Conservation (phyloP, 2,888 invertebrate species). For the Limenitis camilla region DNA sequence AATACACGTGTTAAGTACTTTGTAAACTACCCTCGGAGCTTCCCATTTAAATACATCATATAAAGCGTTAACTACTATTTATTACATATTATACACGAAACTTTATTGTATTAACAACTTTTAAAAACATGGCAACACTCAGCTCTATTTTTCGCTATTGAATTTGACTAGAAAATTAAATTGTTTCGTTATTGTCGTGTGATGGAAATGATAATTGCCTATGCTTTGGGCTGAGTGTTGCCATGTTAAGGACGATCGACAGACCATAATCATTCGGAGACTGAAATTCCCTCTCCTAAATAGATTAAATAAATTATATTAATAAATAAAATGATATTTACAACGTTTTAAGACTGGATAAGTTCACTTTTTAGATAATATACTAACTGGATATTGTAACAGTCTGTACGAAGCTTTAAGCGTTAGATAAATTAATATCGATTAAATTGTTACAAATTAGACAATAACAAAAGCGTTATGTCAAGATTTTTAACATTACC, state of each 20-base stretch:
- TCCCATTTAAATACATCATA: slow-evolving; percentile 36
- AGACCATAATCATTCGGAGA: slow-evolving; percentile 11
- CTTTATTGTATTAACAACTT: slow-evolving; percentile 38
- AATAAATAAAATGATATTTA: slow-evolving; percentile 21
- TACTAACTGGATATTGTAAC: not conserved
- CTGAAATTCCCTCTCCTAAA: slow-evolving; percentile 13
- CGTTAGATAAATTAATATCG: no score
- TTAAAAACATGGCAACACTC: slow-evolving; percentile 37
- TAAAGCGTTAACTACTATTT: slow-evolving; percentile 36
- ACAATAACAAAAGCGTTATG: no score
- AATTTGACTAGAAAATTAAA: slow-evolving; percentile 26
- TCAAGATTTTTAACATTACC: no score
- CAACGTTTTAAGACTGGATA: slow-evolving; percentile 11
- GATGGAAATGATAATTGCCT: not conserved
- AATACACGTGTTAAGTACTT: slow-evolving; percentile 64
- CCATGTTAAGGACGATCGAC: slow-evolving; percentile 16
- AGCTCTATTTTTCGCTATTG: not conserved
- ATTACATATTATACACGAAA: slow-evolving; percentile 36
- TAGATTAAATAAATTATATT: slow-evolving; percentile 20
- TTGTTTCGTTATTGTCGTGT: slow-evolving; percentile 15
- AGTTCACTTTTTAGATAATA: not conserved
- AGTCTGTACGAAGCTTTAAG: not conserved
- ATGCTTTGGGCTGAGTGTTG: slow-evolving; percentile 19
- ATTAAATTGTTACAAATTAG: no score
- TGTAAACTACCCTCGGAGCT: slow-evolving; percentile 54